These are phyloP conservation scores for Proteles cristata DNA, from an alignment of 2,113 vertebrate species.

Conservation along the genomic window DNA sequence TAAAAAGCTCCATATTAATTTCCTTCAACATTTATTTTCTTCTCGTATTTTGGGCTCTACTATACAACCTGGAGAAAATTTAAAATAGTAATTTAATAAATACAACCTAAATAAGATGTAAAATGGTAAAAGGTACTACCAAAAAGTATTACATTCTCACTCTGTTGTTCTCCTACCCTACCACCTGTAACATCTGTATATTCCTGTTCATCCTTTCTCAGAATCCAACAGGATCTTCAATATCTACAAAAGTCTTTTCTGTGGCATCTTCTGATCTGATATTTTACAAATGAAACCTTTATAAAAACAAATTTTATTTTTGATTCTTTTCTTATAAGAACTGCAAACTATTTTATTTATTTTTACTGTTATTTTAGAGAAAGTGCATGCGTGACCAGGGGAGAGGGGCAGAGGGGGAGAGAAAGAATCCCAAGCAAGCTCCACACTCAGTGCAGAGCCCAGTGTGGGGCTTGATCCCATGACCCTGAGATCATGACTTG, in stretches of 20 bases:
- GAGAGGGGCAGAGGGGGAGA: no score
- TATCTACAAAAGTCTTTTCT: constrained; percentile 17
- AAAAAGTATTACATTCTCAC: neutral
- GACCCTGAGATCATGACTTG: no score
- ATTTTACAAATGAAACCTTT: neutral
- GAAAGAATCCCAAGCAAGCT: no score
- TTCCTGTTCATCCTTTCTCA: neutral
- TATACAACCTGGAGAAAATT: constrained; percentile 10
- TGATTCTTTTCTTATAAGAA: no score
- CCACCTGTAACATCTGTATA: neutral
- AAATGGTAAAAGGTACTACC: neutral
- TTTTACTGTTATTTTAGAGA: no score
- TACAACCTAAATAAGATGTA: neutral
- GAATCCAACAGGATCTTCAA: neutral
- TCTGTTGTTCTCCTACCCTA: neutral
- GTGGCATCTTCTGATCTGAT: constrained; percentile 1
- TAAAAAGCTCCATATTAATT: neutral
- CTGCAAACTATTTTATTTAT: no score
- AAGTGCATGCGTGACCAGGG: no score
- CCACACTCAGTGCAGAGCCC: no score
- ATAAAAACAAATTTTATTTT: neutral
- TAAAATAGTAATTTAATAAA: neutral
- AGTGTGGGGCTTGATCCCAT: no score
- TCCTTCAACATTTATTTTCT: constrained; percentile 7
- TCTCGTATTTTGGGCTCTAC: neutral